phyloP scores from a whole-genome alignment of 2,797 vertebrate genomes.

The Pristis pectinata region DNA sequence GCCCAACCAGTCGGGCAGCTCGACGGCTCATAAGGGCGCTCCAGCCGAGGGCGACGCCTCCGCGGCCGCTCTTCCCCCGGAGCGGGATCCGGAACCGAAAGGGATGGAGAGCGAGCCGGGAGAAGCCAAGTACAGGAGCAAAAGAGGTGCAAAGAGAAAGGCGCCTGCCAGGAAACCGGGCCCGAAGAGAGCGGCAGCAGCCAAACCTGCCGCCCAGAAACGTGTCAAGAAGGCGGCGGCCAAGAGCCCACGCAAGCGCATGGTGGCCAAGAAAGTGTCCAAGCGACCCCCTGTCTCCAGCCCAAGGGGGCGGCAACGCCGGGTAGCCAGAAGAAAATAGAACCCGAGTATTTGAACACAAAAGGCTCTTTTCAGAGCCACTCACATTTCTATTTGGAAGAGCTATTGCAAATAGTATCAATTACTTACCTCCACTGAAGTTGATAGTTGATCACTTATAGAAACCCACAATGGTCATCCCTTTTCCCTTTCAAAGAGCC shows the following conservation, averaged over 20 bases:
- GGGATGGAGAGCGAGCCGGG: neutral
- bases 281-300: neutral
- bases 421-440: too few species aligned
- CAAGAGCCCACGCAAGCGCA: neutral
- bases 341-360: neutral
- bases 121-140: neutral
- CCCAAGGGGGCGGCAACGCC: neutral
- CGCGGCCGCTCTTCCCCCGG: neutral
- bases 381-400: neutral
- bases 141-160: neutral
- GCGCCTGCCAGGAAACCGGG: neutral
- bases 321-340: neutral
- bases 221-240: neutral
- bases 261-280: neutral
- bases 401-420: neutral
- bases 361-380: conserved; percentile 36
- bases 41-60: neutral
- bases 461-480: too few species aligned
- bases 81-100: neutral
- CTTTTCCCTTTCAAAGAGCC: too few species aligned
- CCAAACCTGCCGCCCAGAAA: neutral
- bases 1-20: neutral
- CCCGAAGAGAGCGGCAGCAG: neutral
- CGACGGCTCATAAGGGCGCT: neutral
- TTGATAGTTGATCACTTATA: too few species aligned